Evolutionary conservation across 2,113 vertebrate species (phyloP).

Genomic region (Motacilla alba): DNA sequence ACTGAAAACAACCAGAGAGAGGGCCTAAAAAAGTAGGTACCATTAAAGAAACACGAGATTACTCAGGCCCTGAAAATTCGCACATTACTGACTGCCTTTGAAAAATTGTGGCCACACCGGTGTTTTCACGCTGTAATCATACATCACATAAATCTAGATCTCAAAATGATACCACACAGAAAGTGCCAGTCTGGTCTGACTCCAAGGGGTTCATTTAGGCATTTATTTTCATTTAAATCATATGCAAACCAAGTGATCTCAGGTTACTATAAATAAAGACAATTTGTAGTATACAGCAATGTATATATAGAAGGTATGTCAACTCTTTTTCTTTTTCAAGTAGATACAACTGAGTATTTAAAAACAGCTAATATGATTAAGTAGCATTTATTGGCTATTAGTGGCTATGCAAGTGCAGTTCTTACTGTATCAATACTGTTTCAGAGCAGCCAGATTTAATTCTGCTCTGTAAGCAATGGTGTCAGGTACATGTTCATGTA

Average conservation of each 20-base stretch:
- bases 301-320: not conserved
- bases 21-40: not conserved
- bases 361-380: not conserved
- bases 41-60: not conserved
- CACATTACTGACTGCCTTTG: not conserved
- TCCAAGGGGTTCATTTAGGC: conserved; percentile 3
- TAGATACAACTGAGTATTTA: not conserved
- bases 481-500: not conserved
- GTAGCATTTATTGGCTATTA: not conserved
- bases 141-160: not conserved
- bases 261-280: not conserved
- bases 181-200: not conserved
- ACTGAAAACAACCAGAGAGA: not conserved
- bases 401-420: not conserved
- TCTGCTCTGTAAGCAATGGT: not conserved
- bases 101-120: not conserved
- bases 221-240: conserved; percentile 29
- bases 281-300: not conserved
- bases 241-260: not conserved
- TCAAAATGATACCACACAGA: not conserved
- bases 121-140: not conserved
- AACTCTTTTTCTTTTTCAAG: not conserved
- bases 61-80: not conserved
- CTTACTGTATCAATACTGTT: not conserved
- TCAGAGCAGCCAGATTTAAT: not conserved